Evolutionary conservation across 2,888 invertebrate species (phyloP), one percentile per base, ranked within the genome.

Genomic region (Branchipolynoe longqiensis): DNA sequence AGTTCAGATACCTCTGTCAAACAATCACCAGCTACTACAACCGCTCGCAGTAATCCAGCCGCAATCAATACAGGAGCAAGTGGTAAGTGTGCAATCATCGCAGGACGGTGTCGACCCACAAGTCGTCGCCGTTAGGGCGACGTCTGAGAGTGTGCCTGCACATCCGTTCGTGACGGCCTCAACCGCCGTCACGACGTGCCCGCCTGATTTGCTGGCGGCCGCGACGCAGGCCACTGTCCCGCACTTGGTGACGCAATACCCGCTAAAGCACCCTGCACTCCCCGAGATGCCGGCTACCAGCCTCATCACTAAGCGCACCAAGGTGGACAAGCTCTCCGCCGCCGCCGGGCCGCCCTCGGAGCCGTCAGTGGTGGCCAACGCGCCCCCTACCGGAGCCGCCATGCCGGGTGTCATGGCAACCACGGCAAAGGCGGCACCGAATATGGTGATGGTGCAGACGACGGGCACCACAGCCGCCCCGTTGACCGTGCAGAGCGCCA

Each of bases 141-240:
- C 62, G 31, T 25, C 28, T 2, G 4, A 31, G 1, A 18, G 28
- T 33, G 22, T n/a, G 38, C 38, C 69, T 36, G 14, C 18, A 18
- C 69, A 38, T 12, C 3, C 22, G 36, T 36, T 25, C 22, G 4
- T 62, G 38, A 69, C 69, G 38, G 14, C 69, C 1, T 69, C 69
- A 6, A 4, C 18, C 48, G n/a, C n/a, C n/a, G n/a, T n/a, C n/a
- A n/a, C n/a, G n/a, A n/a, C n/a, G n/a, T n/a, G n/a, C n/a, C n/a
- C n/a, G 12, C 78, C 41, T 48, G 78, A 78, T 28, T 31, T 78
- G 18, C 48, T 78, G 25, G 78, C 78, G 4, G 78, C 78, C 2
- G 78, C 78, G 12, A 78, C 78, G 18, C 78, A 78, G 48, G 78
- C 78, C 8, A 25, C 78, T 6, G 54, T 78, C 6, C 78, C 78